These are phyloP conservation scores for Linurgus olivaceus DNA, from an alignment of 2,797 vertebrate species.

Conservation along the genomic window DNA sequence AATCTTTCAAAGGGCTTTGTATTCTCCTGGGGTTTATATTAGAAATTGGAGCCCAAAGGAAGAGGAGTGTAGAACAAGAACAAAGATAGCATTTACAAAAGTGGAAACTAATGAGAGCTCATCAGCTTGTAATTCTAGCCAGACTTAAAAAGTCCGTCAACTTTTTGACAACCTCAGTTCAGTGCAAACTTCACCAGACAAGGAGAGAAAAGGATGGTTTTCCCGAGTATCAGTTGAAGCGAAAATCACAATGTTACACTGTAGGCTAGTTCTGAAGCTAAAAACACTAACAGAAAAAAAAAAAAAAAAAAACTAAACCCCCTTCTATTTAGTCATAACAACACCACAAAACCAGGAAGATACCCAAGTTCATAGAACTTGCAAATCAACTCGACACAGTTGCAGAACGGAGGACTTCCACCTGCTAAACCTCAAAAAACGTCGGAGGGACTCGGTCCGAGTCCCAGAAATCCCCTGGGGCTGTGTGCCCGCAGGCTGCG, in stretches of 20 bases:
- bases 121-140: not conserved
- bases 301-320: not conserved
- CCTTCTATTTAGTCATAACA: not conserved
- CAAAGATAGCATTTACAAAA: constrained; percentile 17
- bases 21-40: not conserved
- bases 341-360: not conserved
- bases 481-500: not conserved
- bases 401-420: not conserved
- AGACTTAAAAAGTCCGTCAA: not conserved
- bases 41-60: not conserved
- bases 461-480: not conserved
- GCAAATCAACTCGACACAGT: not conserved
- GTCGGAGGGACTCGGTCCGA: not conserved
- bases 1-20: not conserved
- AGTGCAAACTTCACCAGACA: not conserved
- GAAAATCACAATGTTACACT: not conserved
- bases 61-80: not conserved
- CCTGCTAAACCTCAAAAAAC: not conserved
- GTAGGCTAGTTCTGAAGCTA: not conserved
- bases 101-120: not conserved
- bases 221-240: not conserved
- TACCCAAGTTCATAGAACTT: not conserved
- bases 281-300: not conserved
- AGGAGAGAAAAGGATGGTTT: not conserved
- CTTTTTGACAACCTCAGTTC: not conserved